Evolutionary conservation across 2,797 vertebrate genomes (phyloP), one percentile per base, ranked within the genome.

Genomic region (Tapirus indicus): DNA sequence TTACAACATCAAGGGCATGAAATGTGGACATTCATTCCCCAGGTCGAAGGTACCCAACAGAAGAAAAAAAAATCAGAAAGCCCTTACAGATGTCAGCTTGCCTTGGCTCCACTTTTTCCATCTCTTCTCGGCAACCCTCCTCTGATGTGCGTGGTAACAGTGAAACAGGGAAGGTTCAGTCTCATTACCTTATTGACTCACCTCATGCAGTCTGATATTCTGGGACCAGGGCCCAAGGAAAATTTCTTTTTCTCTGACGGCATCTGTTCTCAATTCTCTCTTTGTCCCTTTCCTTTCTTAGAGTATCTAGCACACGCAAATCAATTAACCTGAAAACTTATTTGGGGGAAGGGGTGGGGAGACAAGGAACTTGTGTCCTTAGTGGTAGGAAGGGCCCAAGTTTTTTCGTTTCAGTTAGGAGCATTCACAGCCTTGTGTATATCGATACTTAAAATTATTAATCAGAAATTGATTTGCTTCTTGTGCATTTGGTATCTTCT

Each of bases 391-490:
- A 92, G 23, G 9, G n/a, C 74, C 2, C n/a, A 58, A 72, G 80
- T 16, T 18, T 83, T 89, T 74, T 44, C 16, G 2, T 69, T 68
- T 72, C 35, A 29, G 2, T 25, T 69, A 47, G 29, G 18, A 79
- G 27, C 20, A 54, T 8, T 69, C 23, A 79, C 20, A 86, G n/a
- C 25, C 72, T 72, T 74, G 62, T 16, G 8, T 47, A 38, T 20
- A 79, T 68, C 23, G 32, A 82, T 23, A 66, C 27, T 93, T 79
- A 95, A 88, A 96, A 86, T 72, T 94, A 94, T 27, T 83, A 32
- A 87, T 79, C 49, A 92, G 84, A 95, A 89, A 90, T 18, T 71
- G 38, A 84, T n/a, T 86, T 96, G 27, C n/a, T 91, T 87, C 93
- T 92, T 47, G 16, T 32, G 56, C 14, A 0, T 85, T 7, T 96